These are phyloP conservation scores for Drosophila peninsularis DNA, from an alignment of 2,888 invertebrate species.

Conservation along the genomic window DNA sequence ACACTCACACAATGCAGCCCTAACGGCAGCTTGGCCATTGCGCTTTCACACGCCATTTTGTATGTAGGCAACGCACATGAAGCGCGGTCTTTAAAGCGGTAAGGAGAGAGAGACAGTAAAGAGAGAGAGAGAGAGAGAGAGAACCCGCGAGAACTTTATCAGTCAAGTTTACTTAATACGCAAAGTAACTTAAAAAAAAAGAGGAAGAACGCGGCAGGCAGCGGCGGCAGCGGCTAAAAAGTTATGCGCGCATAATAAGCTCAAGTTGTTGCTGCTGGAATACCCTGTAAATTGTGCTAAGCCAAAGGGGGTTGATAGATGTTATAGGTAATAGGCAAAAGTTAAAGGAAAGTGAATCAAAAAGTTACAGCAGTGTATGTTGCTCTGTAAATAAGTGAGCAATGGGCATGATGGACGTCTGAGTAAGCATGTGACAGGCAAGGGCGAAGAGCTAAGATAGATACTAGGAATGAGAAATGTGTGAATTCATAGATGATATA, in stretches of 20 bases:
- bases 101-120: not conserved
- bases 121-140: not conserved
- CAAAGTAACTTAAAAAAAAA: slow-evolving; percentile 73
- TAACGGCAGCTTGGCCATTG: slow-evolving; percentile 20
- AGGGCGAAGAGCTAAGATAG: not conserved
- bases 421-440: not conserved
- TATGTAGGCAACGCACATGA: slow-evolving; percentile 49
- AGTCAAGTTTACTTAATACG: slow-evolving; percentile 81
- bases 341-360: not conserved
- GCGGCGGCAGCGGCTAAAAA: slow-evolving; percentile 37
- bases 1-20: not conserved
- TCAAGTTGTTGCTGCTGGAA: slow-evolving; percentile 55
- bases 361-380: not conserved
- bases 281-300: slow-evolving; percentile 12
- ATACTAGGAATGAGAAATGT: too few species aligned
- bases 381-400: not conserved
- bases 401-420: not conserved
- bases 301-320: not conserved
- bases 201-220: not conserved
- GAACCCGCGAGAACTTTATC: slow-evolving; percentile 65
- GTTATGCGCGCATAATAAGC: slow-evolving; percentile 79
- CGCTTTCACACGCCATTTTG: slow-evolving; percentile 54
- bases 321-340: not conserved
- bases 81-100: slow-evolving; percentile 12
- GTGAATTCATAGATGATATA: not conserved